Percentiles rank a stretch among this genome's conserved stretches.
Conservation (phyloP, 2,888 invertebrate genomes). For the Aporophyla lueneburgensis region DNA sequence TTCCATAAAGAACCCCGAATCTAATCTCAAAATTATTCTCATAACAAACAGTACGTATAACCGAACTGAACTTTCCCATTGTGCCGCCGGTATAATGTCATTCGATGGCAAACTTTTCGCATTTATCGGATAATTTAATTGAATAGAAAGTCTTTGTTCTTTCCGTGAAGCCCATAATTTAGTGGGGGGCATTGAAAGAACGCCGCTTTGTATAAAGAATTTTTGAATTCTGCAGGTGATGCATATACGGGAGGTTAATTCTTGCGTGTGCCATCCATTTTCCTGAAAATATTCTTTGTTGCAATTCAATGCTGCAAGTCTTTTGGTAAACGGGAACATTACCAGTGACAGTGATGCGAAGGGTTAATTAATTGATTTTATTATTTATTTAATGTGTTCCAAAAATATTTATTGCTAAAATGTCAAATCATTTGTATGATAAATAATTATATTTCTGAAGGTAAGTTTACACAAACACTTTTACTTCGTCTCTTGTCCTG, state of each 20-base stretch:
- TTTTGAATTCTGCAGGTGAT: slow-evolving; percentile 35
- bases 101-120: slow-evolving; percentile 63
- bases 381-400: too few relatives aligned
- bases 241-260: neutral
- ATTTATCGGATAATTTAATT: slow-evolving; percentile 70
- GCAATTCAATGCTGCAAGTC: too few relatives aligned
- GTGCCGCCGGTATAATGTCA: slow-evolving; percentile 30
- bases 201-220: slow-evolving; percentile 53
- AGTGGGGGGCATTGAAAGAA: slow-evolving; percentile 55
- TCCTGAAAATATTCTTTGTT: neutral
- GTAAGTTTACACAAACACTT: too few relatives aligned
- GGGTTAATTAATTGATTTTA: too few relatives aligned
- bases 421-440: too few relatives aligned
- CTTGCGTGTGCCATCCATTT: neutral
- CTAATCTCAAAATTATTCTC: slow-evolving; percentile 13
- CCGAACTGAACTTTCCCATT: slow-evolving; percentile 23
- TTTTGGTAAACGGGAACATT: neutral
- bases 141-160: slow-evolving; percentile 66
- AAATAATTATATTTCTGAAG: too few relatives aligned
- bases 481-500: too few relatives aligned
- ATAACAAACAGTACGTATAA: slow-evolving; percentile 22
- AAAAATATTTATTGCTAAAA: too few relatives aligned
- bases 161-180: slow-evolving; percentile 62
- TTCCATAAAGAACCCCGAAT: slow-evolving; percentile 6
- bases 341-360: neutral